Percentiles rank a stretch among this genome's conserved stretches.
phyloP scores from a whole-genome alignment of 92 coral and sea anemone genomes.

The Porites lobata region DNA sequence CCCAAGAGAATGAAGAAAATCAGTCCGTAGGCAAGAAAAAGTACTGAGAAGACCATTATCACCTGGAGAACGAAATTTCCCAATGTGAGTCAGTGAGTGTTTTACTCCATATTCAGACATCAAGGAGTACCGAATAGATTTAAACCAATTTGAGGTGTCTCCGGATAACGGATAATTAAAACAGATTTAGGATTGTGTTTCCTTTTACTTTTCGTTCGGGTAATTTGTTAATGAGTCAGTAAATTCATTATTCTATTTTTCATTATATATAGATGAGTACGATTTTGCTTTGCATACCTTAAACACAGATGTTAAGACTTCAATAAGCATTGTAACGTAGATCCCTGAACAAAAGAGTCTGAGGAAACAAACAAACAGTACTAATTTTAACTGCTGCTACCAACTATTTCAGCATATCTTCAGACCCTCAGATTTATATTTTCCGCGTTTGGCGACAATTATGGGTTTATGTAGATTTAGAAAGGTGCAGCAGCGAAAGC shows the following conservation, averaged over 20 bases:
- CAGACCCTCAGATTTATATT: background rate
- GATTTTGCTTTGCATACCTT: conserved; percentile 50
- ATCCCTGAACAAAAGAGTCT: conserved; percentile 85
- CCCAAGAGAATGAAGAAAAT: conserved; percentile 47
- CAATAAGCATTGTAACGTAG: conserved; percentile 87
- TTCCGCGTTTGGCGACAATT: background rate
- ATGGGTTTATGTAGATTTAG: too few species aligned
- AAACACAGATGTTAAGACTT: conserved; percentile 77
- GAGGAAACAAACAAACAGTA: background rate
- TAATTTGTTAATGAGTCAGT: too few species aligned
- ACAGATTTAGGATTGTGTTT: too few species aligned
- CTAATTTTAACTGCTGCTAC: background rate
- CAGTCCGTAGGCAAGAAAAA: conserved; percentile 46
- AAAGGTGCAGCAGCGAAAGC: too few species aligned
- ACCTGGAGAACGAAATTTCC: conserved; percentile 10
- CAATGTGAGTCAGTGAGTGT: background rate
- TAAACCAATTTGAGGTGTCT: too few species aligned
- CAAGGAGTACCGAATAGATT: too few species aligned
- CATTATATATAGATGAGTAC: too few species aligned
- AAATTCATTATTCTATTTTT: too few species aligned
- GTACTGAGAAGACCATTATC: conserved; percentile 37
- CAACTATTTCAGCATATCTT: too few species aligned
- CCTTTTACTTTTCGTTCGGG: too few species aligned
- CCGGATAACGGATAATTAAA: too few species aligned
- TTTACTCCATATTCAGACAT: too few species aligned